These are phyloP conservation scores for Actenoides lindsayi DNA, from an alignment of 2,113 vertebrate genomes.

Conservation along the genomic window DNA sequence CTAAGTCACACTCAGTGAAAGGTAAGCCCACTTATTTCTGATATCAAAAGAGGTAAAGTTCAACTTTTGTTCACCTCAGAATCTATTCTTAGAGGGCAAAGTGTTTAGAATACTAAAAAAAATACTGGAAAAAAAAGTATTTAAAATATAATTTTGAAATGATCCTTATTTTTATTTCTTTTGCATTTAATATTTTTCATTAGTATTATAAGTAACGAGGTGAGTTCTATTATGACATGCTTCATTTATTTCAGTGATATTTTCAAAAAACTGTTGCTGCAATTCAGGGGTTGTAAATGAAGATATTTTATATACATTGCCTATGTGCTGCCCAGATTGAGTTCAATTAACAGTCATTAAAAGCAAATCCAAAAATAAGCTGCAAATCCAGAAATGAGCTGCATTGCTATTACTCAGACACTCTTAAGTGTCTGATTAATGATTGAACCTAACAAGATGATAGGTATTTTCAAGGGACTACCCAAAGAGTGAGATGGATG, in stretches of 20 bases:
- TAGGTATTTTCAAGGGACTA: background rate
- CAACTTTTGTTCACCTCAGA: background rate
- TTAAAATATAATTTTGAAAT: background rate
- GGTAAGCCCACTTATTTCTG: background rate
- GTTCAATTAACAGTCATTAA: background rate
- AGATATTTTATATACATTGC: background rate
- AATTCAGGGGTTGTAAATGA: background rate
- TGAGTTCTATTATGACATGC: background rate
- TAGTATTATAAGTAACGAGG: background rate
- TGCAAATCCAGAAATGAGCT: background rate
- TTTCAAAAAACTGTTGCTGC: background rate
- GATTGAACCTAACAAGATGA: background rate
- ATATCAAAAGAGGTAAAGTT: background rate
- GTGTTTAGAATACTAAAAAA: background rate
- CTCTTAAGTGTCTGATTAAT: background rate
- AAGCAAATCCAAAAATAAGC: background rate
- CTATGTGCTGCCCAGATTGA: background rate
- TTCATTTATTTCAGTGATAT: background rate
- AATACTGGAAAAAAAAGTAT: background rate
- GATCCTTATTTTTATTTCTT: background rate
- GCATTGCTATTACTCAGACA: background rate
- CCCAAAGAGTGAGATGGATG: background rate
- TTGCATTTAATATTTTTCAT: background rate
- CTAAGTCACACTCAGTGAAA: background rate
- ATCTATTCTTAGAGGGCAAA: background rate